Evolutionary conservation across 92 coral and sea anemone species (phyloP).

Genomic region (Desmophyllum pertusum): DNA sequence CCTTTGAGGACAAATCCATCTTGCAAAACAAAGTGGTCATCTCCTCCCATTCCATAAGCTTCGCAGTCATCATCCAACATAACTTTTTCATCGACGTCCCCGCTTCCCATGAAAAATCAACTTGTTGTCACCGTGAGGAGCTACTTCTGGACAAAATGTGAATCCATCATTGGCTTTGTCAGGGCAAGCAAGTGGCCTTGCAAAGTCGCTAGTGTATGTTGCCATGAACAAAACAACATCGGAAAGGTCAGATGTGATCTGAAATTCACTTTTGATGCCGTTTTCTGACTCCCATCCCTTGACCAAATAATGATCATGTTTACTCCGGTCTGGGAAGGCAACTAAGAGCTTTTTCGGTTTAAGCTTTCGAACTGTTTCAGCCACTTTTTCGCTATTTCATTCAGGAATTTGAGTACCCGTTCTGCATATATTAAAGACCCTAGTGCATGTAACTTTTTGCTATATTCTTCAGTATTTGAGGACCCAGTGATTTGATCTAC

Average conservation of each 20-base stretch:
- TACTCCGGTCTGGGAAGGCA: slow-evolving; percentile 7
- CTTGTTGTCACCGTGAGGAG: slow-evolving; percentile 45
- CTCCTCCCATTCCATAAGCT: slow-evolving; percentile 66
- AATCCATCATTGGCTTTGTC: slow-evolving; percentile 42
- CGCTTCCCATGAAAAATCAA: slow-evolving; percentile 58
- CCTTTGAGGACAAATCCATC: slow-evolving; percentile 39
- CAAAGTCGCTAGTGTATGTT: slow-evolving; percentile 37
- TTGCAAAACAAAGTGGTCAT: slow-evolving; percentile 48
- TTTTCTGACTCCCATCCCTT: slow-evolving; percentile 29
- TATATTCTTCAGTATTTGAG: slow-evolving; percentile 2
- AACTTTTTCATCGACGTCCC: slow-evolving; percentile 42
- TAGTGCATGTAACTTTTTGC: too few species aligned
- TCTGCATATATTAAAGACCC: background rate
- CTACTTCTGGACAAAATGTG: slow-evolving; percentile 54
- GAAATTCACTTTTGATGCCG: background rate
- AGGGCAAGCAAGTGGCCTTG: slow-evolving; percentile 47
- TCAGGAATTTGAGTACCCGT: background rate
- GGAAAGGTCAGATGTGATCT: slow-evolving; percentile 26
- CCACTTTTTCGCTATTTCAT: slow-evolving; percentile 19
- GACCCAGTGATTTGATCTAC: slow-evolving; percentile 28
- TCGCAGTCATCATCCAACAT: slow-evolving; percentile 53
- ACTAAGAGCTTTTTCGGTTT: slow-evolving; percentile 28
- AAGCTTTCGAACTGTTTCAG: slow-evolving; percentile 8
- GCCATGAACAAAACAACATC: slow-evolving; percentile 51
- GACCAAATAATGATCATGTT: slow-evolving; percentile 39